Evolutionary conservation across 2,888 invertebrate species (phyloP), one percentile per base, ranked within the genome.

Genomic region (Anagyrus pseudococci): DNA sequence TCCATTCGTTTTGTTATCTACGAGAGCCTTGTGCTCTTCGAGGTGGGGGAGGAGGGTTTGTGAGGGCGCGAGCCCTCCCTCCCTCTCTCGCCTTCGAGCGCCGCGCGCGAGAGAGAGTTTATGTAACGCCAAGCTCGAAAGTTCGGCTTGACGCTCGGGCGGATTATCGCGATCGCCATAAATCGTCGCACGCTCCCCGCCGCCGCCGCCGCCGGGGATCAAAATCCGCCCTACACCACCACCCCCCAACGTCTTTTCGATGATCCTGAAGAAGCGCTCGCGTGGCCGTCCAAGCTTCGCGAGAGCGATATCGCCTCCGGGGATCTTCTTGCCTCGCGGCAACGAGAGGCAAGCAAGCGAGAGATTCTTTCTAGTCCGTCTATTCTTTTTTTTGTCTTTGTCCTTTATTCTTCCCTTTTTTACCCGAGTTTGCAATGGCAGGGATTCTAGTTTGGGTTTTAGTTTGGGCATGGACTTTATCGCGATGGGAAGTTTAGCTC

Each of bases 81-180:
- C 29, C n/a, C n/a, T n/a, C n/a, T n/a, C n/a, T n/a, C n/a, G n/a
- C n/a, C n/a, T n/a, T n/a, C 4, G 1, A 19, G 25, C 13, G 20
- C 48, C 23, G 40, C 20, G 29, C 26, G 49, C 48, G n/a, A 20
- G 22, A 26, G 20, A 29, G 62, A 66, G 29, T 62, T 66, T 56
- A 48, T 46, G 33, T 22, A 37, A 29, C 20, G 41, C 25, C 57
- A 49, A 61, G 54, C 54, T 62, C 62, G 48, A 29, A 66, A 62
- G 56, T 61, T 62, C 26, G 29, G 47, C 6, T 56, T 59, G 66
- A 59, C 59, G 58, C 44, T 66, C 25, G 61, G 58, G 54, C 47
- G 52, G 66, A 59, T 59, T 63, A 63, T 66, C 66, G 57, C 50
- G 66, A 66, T 66, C 49, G 54, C 29, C 62, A 56, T 66, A 66